phyloP scores from a whole-genome alignment of 2,113 vertebrate species.

The Nerophis ophidion region DNA sequence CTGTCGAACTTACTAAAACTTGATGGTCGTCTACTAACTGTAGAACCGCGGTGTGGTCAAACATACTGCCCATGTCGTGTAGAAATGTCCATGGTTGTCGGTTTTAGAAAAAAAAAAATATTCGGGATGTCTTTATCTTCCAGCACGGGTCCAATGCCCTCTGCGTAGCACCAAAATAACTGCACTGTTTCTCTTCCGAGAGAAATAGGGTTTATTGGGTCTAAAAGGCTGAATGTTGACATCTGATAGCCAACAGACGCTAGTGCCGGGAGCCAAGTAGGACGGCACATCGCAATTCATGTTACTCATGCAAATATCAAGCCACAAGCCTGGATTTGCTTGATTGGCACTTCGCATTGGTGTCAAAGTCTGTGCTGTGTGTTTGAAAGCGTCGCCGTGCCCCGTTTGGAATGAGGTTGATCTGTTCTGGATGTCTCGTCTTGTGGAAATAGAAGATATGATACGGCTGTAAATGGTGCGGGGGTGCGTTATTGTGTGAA shows the following conservation, averaged over 20 bases:
- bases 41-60: neutral
- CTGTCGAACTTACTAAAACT: neutral
- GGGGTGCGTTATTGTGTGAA: slow-evolving; percentile 20
- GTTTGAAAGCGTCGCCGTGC: slow-evolving; percentile 15
- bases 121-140: neutral
- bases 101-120: neutral
- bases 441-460: slow-evolving; percentile 14
- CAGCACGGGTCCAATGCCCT: neutral
- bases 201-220: slow-evolving; percentile 1
- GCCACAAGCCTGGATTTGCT: neutral
- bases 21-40: neutral
- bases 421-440: slow-evolving; percentile 14
- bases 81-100: neutral
- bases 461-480: slow-evolving; percentile 11
- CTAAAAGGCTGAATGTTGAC: slow-evolving; percentile 4
- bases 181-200: neutral
- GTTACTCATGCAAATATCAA: neutral
- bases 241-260: neutral
- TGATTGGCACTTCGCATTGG: slow-evolving; percentile 8
- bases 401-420: neutral
- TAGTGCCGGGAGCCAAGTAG: neutral
- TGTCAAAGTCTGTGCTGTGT: slow-evolving; percentile 23
- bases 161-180: neutral
- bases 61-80: neutral
- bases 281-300: neutral